phyloP scores from a whole-genome alignment of 35 echinoderm and acorn worm species.

The Anneissia japonica region DNA sequence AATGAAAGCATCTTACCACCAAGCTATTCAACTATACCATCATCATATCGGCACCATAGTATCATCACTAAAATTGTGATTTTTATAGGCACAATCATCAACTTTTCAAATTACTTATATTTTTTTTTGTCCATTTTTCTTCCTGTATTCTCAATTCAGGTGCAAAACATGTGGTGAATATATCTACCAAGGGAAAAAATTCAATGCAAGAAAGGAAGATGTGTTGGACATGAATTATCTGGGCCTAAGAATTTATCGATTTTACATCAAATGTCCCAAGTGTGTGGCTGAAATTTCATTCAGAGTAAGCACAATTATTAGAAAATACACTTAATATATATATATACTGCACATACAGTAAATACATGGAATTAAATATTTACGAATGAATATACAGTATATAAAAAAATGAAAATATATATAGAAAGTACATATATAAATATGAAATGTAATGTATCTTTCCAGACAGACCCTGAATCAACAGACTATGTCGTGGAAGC shows the following conservation, averaged over 20 bases:
- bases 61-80: too few relatives aligned
- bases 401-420: too few relatives aligned
- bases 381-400: too few relatives aligned
- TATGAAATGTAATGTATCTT: neutral
- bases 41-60: too few relatives aligned
- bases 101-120: neutral
- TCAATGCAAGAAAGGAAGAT: slow-evolving; percentile 90
- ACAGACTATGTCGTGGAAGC: slow-evolving; percentile 84
- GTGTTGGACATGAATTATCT: slow-evolving; percentile 75
- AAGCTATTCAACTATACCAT: too few relatives aligned
- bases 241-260: slow-evolving; percentile 79
- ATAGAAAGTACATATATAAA: too few relatives aligned
- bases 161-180: slow-evolving; percentile 94
- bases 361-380: too few relatives aligned
- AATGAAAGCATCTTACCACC: too few relatives aligned
- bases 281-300: slow-evolving; percentile 95
- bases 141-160: slow-evolving; percentile 23
- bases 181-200: slow-evolving; percentile 98
- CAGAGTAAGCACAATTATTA: slow-evolving; percentile 58
- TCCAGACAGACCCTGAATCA: slow-evolving; percentile 86
- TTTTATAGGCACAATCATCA: neutral
- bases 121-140: neutral
- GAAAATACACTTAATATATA: too few relatives aligned
- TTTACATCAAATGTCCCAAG: slow-evolving; percentile 97
- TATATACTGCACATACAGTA: too few relatives aligned